Evolutionary conservation across 2,113 vertebrate genomes (phyloP).

Genomic region (Upupa epops): DNA sequence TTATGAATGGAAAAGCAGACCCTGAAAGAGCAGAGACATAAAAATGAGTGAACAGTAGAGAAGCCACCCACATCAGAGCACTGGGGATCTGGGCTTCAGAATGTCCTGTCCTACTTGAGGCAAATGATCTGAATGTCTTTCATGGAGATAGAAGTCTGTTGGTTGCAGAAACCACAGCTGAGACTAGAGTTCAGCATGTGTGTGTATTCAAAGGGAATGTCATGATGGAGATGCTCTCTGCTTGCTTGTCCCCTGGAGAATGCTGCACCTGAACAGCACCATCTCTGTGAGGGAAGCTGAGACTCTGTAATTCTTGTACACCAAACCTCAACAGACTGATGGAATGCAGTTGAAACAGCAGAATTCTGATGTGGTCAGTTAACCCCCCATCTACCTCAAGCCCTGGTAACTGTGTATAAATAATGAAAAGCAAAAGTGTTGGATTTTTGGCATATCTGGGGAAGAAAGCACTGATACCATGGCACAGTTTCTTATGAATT

Average conservation of each 20-base stretch:
- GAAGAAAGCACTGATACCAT: neutral
- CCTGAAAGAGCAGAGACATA: neutral
- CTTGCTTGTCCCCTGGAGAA: neutral
- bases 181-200: neutral
- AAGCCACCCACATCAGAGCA: neutral
- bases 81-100: neutral
- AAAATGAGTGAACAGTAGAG: neutral
- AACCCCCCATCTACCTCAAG: neutral
- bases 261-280: neutral
- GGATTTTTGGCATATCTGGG: neutral
- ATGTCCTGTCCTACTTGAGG: neutral
- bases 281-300: neutral
- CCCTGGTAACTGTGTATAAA: neutral
- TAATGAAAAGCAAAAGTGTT: neutral
- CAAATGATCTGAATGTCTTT: neutral
- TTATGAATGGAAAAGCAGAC: neutral
- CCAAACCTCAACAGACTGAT: neutral
- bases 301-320: neutral
- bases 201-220: neutral
- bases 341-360: neutral
- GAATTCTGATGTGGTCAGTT: slow-evolving; percentile 7
- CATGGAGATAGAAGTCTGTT: neutral
- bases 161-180: neutral
- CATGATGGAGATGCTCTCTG: neutral
- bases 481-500: slow-evolving; percentile 44